Evolutionary conservation across 2,113 vertebrate species (phyloP).

Genomic region (Micromys minutus): DNA sequence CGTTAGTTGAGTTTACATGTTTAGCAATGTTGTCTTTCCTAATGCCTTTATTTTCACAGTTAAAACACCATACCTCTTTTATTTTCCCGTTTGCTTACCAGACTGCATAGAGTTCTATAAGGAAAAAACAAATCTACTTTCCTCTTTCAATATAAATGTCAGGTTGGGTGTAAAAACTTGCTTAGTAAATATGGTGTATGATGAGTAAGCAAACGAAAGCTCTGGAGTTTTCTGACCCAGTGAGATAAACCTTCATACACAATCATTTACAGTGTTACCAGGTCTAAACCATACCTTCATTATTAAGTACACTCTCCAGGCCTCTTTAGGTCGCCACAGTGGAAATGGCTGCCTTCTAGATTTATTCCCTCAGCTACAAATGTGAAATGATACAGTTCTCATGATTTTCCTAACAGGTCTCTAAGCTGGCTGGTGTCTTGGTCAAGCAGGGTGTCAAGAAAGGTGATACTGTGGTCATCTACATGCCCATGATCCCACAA

Average conservation of each 20-base stretch:
- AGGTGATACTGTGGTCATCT: slow-evolving; percentile 96
- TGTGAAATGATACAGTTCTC: slow-evolving; percentile 11
- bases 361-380: background rate
- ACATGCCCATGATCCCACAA: slow-evolving; percentile 99
- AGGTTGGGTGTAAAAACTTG: background rate
- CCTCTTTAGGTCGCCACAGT: background rate
- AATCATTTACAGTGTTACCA: background rate
- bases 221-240: background rate
- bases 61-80: background rate
- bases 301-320: background rate
- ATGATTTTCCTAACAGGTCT: slow-evolving; percentile 88
- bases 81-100: background rate
- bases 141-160: background rate
- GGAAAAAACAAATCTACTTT: background rate
- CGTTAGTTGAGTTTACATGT: background rate
- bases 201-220: background rate
- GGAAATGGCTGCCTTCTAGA: background rate
- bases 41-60: background rate
- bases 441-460: slow-evolving; percentile 91
- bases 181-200: background rate
- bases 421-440: slow-evolving; percentile 93
- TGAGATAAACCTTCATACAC: background rate
- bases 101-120: background rate
- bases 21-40: background rate
- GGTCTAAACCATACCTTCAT: background rate